Conservation (phyloP, 2,888 invertebrate genomes). For the Protonemura montana region DNA sequence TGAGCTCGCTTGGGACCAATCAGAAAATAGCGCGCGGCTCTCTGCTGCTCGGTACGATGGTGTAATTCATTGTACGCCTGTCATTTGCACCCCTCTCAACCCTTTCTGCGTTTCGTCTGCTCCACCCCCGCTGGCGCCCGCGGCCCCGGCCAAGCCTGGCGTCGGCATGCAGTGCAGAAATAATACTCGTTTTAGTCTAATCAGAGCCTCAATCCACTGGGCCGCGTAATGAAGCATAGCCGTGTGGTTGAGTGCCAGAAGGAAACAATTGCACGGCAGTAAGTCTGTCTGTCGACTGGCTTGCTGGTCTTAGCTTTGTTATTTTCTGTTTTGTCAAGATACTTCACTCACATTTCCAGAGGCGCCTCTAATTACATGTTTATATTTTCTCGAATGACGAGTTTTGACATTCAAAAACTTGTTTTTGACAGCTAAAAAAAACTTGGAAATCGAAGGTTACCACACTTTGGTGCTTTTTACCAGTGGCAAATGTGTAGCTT, state of each 20-base stretch:
- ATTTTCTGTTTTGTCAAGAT: no score
- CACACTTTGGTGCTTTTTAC: no score
- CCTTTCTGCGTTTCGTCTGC: slow-evolving; percentile 9
- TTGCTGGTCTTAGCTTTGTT: not conserved
- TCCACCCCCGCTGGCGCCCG: slow-evolving; percentile 25
- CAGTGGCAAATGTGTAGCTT: not conserved
- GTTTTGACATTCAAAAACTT: no score
- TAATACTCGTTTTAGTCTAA: slow-evolving; percentile 62
- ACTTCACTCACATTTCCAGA: no score
- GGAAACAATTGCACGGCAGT: slow-evolving; percentile 46
- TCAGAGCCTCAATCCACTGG: slow-evolving; percentile 57
- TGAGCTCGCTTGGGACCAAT: slow-evolving; percentile 31
- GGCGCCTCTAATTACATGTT: no score
- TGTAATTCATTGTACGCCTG: slow-evolving; percentile 27
- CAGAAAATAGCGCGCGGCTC: slow-evolving; percentile 17
- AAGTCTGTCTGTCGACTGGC: slow-evolving; percentile 42
- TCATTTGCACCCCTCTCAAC: slow-evolving; percentile 18
- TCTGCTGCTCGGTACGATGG: not conserved
- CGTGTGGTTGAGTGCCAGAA: slow-evolving; percentile 32
- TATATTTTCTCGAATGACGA: no score
- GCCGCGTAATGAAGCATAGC: slow-evolving; percentile 48
- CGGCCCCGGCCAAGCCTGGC: slow-evolving; percentile 36
- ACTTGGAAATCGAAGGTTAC: no score
- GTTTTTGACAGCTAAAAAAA: no score
- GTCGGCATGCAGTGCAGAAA: slow-evolving; percentile 51